A percentile compares a stretch with the other conserved stretches of the same genome.
phyloP scores from a whole-genome alignment of 2,888 invertebrate genomes.

The Lycophotia porphyrea region DNA sequence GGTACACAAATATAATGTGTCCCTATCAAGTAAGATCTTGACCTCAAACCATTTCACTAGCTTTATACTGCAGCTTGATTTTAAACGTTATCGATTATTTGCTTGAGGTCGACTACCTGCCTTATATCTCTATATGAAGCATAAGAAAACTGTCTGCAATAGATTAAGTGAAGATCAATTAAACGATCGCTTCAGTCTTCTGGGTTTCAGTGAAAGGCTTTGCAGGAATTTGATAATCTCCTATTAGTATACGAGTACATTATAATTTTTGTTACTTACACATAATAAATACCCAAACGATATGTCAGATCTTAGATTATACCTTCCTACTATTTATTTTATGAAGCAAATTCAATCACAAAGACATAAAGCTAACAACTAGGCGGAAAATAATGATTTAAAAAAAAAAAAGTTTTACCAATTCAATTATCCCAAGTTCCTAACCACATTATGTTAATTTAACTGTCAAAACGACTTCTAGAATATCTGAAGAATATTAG shows the following conservation, averaged over 20 bases:
- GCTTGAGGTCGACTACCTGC: neutral
- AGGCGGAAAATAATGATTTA: neutral
- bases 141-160: neutral
- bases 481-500: constrained; percentile 13
- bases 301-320: neutral
- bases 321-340: neutral
- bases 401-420: neutral
- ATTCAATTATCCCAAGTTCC: constrained; percentile 11
- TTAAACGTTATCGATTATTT: constrained; percentile 9
- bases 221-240: too few relatives aligned
- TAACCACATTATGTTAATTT: neutral
- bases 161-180: neutral
- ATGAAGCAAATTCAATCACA: neutral
- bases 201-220: neutral
- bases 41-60: constrained; percentile 9
- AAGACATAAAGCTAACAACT: neutral
- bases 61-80: neutral
- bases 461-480: constrained; percentile 17
- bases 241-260: neutral
- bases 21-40: constrained; percentile 9
- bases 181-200: neutral
- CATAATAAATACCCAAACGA: neutral
- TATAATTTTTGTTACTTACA: neutral
- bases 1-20: neutral
- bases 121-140: neutral